Percentiles rank a stretch among this genome's conserved stretches.
Conservation (phyloP, 2,888 invertebrate genomes). For the Polydrusus cervinus region DNA sequence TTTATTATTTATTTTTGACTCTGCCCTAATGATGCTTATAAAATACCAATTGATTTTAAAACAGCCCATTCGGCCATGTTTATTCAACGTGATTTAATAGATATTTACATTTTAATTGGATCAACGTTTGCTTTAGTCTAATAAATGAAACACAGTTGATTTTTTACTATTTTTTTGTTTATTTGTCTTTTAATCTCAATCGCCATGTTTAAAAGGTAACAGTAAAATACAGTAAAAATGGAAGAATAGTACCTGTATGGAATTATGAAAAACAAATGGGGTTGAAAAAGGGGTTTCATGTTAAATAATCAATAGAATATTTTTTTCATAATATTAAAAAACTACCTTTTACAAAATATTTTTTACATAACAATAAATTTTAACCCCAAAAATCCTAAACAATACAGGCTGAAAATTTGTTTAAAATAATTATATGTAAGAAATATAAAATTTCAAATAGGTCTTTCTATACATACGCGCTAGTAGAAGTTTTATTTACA, state of each 20-base stretch:
- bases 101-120: not conserved
- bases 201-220: not conserved
- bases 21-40: slow-evolving; percentile 21
- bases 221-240: not conserved
- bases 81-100: slow-evolving; percentile 38
- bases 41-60: slow-evolving; percentile 54
- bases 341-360: no score
- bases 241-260: not conserved
- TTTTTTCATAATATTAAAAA: no score
- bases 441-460: slow-evolving; percentile 10
- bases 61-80: slow-evolving; percentile 29
- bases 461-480: not conserved
- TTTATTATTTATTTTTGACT: slow-evolving; percentile 4
- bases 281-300: not conserved
- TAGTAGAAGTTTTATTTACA: slow-evolving; percentile 1
- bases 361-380: no score
- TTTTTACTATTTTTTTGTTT: slow-evolving; percentile 15
- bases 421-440: not conserved
- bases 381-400: not conserved
- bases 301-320: no score
- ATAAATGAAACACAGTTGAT: slow-evolving; percentile 18
- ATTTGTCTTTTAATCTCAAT: slow-evolving; percentile 12
- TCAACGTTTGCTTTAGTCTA: not conserved
- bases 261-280: not conserved
- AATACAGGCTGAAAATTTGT: no score